Evolutionary conservation across 2,797 vertebrate species (phyloP).

Genomic region (Sebastiscus albofasciatus): DNA sequence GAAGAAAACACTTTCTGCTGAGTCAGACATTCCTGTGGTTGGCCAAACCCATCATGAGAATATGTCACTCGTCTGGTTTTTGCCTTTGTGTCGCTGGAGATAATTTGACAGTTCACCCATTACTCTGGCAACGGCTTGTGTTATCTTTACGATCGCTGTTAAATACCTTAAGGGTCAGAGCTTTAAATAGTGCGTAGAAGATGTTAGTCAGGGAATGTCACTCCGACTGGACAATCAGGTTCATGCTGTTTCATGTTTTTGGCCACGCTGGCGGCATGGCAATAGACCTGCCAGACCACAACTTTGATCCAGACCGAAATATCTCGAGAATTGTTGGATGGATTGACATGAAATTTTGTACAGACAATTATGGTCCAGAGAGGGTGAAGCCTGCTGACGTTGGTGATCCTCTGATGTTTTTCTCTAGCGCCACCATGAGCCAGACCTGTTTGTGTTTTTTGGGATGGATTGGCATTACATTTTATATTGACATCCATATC

Average conservation of each 20-base stretch:
- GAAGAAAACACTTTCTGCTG: background rate
- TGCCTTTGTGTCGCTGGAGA: slow-evolving; percentile 13
- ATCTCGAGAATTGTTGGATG: background rate
- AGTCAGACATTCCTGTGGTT: slow-evolving; percentile 49
- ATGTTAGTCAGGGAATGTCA: background rate
- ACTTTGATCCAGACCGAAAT: background rate
- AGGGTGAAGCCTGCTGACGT: no score
- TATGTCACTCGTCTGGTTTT: slow-evolving; percentile 73
- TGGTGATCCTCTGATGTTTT: no score
- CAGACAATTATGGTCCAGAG: background rate
- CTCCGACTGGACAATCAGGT: slow-evolving; percentile 37
- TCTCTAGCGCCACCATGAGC: no score
- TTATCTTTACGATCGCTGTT: slow-evolving; percentile 2
- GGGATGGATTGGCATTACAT: background rate
- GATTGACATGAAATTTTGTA: background rate
- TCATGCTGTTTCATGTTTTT: background rate
- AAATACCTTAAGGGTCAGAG: slow-evolving; percentile 28
- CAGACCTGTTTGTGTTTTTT: background rate
- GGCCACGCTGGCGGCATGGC: background rate
- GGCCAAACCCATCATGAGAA: slow-evolving; percentile 39
- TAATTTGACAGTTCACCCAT: slow-evolving; percentile 25
- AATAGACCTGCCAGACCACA: background rate
- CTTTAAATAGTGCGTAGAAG: background rate
- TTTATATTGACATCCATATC: background rate
- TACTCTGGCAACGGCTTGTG: background rate